Evolutionary conservation across 2,113 vertebrate genomes (phyloP).

Genomic region (Cynopterus brachyotis): DNA sequence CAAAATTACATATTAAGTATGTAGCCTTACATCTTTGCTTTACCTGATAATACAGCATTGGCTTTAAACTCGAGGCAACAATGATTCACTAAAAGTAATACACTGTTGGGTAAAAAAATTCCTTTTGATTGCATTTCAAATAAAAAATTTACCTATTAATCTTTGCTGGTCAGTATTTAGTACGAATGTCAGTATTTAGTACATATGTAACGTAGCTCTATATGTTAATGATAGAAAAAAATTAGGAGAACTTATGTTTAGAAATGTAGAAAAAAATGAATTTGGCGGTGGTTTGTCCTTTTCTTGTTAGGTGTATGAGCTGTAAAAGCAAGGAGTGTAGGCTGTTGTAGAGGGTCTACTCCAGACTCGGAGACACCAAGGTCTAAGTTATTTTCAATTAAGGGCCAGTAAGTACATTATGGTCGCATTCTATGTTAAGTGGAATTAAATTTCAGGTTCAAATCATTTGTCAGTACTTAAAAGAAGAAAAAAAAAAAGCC

Average conservation of each 20-base stretch:
- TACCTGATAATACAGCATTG: not conserved
- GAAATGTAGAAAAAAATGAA: not conserved
- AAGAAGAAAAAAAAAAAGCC: not conserved
- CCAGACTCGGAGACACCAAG: not conserved
- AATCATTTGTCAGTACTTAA: not conserved
- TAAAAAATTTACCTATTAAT: not conserved
- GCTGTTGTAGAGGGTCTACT: not conserved
- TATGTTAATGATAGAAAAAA: not conserved
- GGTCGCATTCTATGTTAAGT: not conserved
- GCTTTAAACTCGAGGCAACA: not conserved
- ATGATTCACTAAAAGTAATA: not conserved
- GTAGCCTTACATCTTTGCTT: not conserved
- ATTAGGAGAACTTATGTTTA: not conserved
- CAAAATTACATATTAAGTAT: not conserved
- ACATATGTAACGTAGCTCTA: not conserved
- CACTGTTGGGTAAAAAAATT: not conserved
- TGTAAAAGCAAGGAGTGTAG: not conserved
- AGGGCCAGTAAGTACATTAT: not conserved
- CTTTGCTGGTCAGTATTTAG: not conserved
- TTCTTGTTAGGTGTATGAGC: not conserved
- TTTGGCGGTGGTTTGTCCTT: not conserved
- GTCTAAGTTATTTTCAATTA: not conserved
- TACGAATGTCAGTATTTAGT: not conserved
- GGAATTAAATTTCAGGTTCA: conserved; percentile 54
- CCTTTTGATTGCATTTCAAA: not conserved